phyloP scores from a whole-genome alignment of 2,888 invertebrate species.

The Bellardia pandia region DNA sequence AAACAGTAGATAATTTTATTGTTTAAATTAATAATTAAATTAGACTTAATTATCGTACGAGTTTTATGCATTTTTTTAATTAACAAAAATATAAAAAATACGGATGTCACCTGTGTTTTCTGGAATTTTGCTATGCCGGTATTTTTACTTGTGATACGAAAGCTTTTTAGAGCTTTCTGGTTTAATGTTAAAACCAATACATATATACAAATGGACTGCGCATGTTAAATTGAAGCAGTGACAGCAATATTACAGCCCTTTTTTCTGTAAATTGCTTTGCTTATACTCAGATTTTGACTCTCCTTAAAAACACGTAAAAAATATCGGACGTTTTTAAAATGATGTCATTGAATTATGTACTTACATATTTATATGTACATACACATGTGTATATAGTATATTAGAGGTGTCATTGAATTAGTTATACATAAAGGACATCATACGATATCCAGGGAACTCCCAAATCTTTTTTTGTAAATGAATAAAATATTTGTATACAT shows the following conservation, averaged over 20 bases:
- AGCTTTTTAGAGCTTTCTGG: constrained; percentile 7
- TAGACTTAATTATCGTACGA: background rate
- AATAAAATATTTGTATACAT: too few species aligned
- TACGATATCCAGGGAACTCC: background rate
- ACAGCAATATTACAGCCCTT: background rate
- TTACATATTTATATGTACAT: too few species aligned
- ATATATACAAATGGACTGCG: constrained; percentile 3
- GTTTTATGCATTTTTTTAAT: background rate
- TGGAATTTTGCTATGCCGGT: constrained; percentile 26
- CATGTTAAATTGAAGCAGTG: background rate
- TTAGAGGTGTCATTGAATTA: background rate
- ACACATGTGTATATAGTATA: background rate
- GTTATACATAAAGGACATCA: constrained; percentile 5
- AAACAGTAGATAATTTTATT: too few species aligned
- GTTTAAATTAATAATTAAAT: background rate
- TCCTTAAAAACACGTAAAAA: background rate
- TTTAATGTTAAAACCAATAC: background rate
- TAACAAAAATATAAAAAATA: background rate
- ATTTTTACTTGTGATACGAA: constrained; percentile 28
- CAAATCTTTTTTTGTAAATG: too few species aligned
- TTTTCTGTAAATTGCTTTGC: background rate
- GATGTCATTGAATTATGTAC: background rate
- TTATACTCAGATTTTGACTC: background rate
- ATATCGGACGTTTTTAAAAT: background rate
- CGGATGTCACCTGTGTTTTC: constrained; percentile 1